Conservation (phyloP, 2,113 vertebrate species). For the Thamnaconus septentrionalis region DNA sequence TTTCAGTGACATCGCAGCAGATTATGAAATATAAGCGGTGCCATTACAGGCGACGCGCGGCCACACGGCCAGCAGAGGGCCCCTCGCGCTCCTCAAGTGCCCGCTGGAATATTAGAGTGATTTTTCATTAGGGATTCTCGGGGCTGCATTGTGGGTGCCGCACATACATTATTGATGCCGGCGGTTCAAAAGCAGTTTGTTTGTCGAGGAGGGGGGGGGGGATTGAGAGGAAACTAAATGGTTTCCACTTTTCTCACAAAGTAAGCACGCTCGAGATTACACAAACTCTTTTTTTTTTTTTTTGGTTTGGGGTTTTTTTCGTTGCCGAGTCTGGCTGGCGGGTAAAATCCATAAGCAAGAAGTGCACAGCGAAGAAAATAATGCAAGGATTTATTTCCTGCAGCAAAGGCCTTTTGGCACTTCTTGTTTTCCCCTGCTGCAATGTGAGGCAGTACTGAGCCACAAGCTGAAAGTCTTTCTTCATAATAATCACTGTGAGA, state of each 20-base stretch:
- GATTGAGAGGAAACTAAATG: conserved; percentile 41
- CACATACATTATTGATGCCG: conserved; percentile 49
- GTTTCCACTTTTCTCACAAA: conserved; percentile 32
- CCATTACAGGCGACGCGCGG: conserved; percentile 9
- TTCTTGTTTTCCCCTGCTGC: not conserved
- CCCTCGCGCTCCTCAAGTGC: not conserved
- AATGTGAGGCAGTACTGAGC: no score
- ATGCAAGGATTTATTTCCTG: conserved; percentile 2
- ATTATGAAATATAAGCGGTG: not conserved
- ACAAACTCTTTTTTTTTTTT: conserved; percentile 10
- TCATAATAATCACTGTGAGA: no score
- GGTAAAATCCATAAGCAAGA: conserved; percentile 22
- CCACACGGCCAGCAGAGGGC: not conserved
- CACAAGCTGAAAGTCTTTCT: no score
- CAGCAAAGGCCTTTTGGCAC: conserved; percentile 4
- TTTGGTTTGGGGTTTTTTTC: not conserved
- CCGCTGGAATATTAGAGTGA: conserved; percentile 36
- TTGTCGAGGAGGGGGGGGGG: conserved; percentile 23
- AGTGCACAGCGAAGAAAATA: conserved; percentile 32
- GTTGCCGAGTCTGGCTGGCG: conserved; percentile 19
- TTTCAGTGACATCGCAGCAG: conserved; percentile 10
- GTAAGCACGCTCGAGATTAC: conserved; percentile 29
- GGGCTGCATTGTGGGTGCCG: conserved; percentile 27
- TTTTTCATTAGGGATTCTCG: conserved; percentile 34
- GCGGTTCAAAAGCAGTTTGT: conserved; percentile 40